Conservation (phyloP, 2,888 invertebrate genomes). For the Halictus quadricinctus region DNA sequence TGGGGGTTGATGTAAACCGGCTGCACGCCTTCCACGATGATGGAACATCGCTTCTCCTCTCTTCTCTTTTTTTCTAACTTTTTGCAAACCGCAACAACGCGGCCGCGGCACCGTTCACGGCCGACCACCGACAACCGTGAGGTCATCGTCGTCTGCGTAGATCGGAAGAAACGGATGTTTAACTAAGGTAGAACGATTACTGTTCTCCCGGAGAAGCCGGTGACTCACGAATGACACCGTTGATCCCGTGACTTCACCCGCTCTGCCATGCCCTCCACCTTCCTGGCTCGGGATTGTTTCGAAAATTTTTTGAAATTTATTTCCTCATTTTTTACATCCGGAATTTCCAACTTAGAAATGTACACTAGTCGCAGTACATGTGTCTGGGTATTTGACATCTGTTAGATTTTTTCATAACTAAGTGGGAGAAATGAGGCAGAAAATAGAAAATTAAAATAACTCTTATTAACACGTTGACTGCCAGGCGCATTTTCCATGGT, state of each 20-base stretch:
- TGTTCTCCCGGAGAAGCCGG: conserved; percentile 7
- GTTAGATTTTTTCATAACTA: too few relatives aligned
- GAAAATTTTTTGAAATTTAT: too few relatives aligned
- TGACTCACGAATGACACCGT: conserved; percentile 28
- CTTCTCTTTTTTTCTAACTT: not conserved
- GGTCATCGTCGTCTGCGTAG: conserved; percentile 50
- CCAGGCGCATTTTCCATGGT: too few relatives aligned
- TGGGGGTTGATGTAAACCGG: conserved; percentile 64
- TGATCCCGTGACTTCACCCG: not conserved
- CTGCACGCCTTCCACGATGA: conserved; percentile 36
- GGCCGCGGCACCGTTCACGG: not conserved
- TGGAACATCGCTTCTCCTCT: conserved; percentile 42
- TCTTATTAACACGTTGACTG: too few relatives aligned
- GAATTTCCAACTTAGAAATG: too few relatives aligned
- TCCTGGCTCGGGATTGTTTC: not conserved
- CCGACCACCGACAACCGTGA: conserved; percentile 37
- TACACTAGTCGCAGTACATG: too few relatives aligned
- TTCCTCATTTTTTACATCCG: too few relatives aligned
- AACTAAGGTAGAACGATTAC: conserved; percentile 21
- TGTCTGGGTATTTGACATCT: too few relatives aligned
- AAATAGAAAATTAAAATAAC: too few relatives aligned
- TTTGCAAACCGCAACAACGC: conserved; percentile 33
- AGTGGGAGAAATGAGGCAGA: too few relatives aligned
- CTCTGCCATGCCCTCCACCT: not conserved
- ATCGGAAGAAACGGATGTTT: conserved; percentile 43